Base-by-base conservation (phyloP, 2,888 invertebrate species). In the Leucophora obtusa region DNA sequence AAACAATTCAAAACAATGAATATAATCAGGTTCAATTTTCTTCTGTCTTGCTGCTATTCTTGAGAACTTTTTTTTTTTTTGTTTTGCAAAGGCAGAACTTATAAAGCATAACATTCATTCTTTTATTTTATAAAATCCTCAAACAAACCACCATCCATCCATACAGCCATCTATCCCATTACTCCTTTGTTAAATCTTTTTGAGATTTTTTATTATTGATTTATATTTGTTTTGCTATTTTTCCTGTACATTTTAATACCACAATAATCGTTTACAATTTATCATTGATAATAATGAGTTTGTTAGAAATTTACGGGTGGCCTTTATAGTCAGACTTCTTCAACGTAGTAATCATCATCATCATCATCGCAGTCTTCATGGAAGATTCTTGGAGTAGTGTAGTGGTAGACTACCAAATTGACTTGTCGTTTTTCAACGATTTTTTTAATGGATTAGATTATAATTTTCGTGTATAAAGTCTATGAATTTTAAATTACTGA, bases 381-480 rank as follows among this genome's bases (percentile, higher is more conserved):
- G 15, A n/a, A 21, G 3, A 54, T 54, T 54, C 21, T 14, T 21
- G 18, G 3, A 56, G 24, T n/a, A 10, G 38, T 17, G 11, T 28
- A 28, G 17, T 38, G 54, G 21, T 24, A 51, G 60, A 53, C 50
- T 24, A 66, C 73, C 63, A 73, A 81, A 81, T 81, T 81, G 77
- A 81, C 81, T 77, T 81, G 77, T 81, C 72, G 11, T 51, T 60
- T 62, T 77, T 77, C 72, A 81, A 81, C 77, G 81, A 73, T 17
- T 65, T 73, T 81, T 77, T 58, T 81, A 73, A 81, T 77, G 81
- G 81, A 77, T 81, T 81, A 81, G 81, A 77, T 81, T 50, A 69
- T 65, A 76, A 69, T 56, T 33, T 71, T 71, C 70, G 76, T 77
- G 65, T 54, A 60, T 33, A 58, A 66, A 71, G 59, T 60, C 24